phyloP scores from a whole-genome alignment of 2,888 invertebrate genomes.

The Diarsia dahlii region DNA sequence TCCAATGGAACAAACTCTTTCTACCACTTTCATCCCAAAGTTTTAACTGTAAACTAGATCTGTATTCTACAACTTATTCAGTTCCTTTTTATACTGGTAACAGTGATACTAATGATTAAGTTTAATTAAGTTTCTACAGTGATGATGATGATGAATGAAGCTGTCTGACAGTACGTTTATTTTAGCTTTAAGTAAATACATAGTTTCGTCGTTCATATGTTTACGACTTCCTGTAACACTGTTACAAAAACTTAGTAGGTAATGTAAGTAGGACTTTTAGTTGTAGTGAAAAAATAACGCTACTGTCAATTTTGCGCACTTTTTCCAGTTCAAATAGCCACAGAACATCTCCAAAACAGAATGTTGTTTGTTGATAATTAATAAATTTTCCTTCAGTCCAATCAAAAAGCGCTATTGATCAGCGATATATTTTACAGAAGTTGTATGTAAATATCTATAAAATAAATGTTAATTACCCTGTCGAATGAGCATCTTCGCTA shows the following conservation, averaged over 20 bases:
- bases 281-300: constrained; percentile 16
- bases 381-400: constrained; percentile 19
- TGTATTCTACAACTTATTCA: constrained; percentile 77
- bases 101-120: constrained; percentile 85
- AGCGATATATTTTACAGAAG: constrained; percentile 35
- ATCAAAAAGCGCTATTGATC: constrained; percentile 41
- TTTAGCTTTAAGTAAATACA: constrained; percentile 67
- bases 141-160: constrained; percentile 63
- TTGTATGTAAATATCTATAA: constrained; percentile 27
- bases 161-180: constrained; percentile 66
- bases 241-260: constrained; percentile 48
- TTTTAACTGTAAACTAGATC: constrained; percentile 70
- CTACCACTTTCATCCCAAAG: constrained; percentile 49
- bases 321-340: constrained; percentile 45
- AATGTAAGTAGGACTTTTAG: constrained; percentile 42
- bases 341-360: constrained; percentile 39
- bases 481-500: constrained; percentile 16
- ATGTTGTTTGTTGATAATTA: constrained; percentile 7
- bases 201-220: constrained; percentile 56
- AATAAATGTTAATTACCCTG: constrained; percentile 31
- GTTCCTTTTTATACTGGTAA: constrained; percentile 86
- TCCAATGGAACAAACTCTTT: constrained; percentile 25
- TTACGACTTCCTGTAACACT: constrained; percentile 58
- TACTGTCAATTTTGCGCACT: constrained; percentile 31
- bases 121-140: constrained; percentile 79